Base-by-base conservation (phyloP, 1,140 invertebrate genomes). In the Camponotus vicinus region DNA sequence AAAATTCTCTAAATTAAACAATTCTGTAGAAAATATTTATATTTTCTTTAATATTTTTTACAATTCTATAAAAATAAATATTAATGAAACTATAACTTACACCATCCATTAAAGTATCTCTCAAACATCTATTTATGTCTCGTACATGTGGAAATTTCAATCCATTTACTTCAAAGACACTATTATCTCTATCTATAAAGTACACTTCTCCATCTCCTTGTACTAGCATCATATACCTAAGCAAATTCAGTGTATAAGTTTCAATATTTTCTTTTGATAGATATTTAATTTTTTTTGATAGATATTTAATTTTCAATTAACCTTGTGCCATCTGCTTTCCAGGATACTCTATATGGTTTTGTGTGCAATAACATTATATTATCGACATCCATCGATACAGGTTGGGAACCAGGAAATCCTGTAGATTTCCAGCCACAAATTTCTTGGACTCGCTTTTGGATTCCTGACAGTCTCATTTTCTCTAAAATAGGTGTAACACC, bases 321-420 rank as follows among this genome's bases (percentile, higher is more conserved):
- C 97, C 99, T 97, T 18, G 97, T 98, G 37, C 99, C 99, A 95
- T 99, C 99, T 18, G 99, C 99, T 94, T 99, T 99, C 99, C 99
- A 99, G 0, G 99, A 99, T 4, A 99, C 99, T 93, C 97, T 97
- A 92, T 99, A 99, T 0, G 97, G 97, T 93, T 98, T 98, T 86
- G 97, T 92, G 64, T 96, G 95, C 1, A 99, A 94, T 11, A 97
- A 95, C 63, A 94, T 95, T 15, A 99, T 96, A 95, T 99, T 99
- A 0, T 96, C 92, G 3, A 95, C 94, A 92, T 98, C 97, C 98
- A 99, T 99, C 0, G 99, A 99, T 0, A 99, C 98, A 0, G 99
- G 99, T 93, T 99, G 99, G 69, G 97, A 97, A 3, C 99, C 99
- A 5, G 99, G 99, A 95, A 99, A 99, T 9, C 98, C 98, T 88